Percentiles rank a stretch among this genome's conserved stretches.
These are phyloP conservation scores for Smutsia gigantea DNA, from an alignment of 2,797 vertebrate species.

Conservation along the genomic window DNA sequence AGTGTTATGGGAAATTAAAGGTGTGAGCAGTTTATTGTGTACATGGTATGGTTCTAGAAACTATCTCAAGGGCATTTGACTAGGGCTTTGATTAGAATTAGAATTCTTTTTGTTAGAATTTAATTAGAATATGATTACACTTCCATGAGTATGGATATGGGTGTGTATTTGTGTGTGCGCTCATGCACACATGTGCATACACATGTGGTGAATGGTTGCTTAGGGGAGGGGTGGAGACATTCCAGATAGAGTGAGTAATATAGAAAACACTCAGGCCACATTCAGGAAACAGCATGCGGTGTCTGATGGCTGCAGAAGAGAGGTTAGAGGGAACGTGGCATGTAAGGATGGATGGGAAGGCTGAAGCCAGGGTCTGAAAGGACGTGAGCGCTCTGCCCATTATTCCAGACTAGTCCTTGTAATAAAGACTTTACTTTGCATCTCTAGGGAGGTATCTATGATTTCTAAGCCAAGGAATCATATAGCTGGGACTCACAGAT, in stretches of 20 bases:
- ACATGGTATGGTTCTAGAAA: background rate
- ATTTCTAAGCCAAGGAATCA: background rate
- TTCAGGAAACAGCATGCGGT: background rate
- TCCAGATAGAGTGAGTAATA: background rate
- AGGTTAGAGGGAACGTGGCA: background rate
- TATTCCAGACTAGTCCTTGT: background rate
- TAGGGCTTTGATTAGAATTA: background rate
- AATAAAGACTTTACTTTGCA: background rate
- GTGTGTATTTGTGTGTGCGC: background rate
- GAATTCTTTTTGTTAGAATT: background rate
- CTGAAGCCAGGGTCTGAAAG: background rate
- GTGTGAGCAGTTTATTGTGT: background rate
- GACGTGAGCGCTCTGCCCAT: rapidly evolving
- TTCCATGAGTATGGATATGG: background rate
- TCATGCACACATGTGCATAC: rapidly evolving
- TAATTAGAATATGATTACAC: too few relatives aligned
- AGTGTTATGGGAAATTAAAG: background rate
- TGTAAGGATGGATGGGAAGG: background rate
- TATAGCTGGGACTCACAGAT: background rate
- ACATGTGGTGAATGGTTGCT: background rate
- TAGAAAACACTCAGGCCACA: background rate
- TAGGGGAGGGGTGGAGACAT: background rate
- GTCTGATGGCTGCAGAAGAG: background rate
- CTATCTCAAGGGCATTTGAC: background rate
- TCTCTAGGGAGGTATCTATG: background rate